Evolutionary conservation across 2,888 invertebrate genomes (phyloP).

Genomic region (Griposia aprilina): DNA sequence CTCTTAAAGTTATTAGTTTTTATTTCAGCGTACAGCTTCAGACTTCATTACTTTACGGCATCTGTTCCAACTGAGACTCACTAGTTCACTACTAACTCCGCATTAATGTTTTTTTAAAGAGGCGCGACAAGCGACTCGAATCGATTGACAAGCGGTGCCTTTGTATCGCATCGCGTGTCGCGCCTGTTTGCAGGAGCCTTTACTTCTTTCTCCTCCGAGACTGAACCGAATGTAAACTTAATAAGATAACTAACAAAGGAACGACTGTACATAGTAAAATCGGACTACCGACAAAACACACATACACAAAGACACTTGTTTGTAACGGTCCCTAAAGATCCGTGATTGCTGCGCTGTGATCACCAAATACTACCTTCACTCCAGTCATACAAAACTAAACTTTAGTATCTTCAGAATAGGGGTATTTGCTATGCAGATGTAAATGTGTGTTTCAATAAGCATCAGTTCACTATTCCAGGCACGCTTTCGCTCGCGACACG

Average conservation of each 20-base stretch:
- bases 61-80: constrained; percentile 31
- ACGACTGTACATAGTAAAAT: constrained; percentile 51
- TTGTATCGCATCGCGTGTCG: no score
- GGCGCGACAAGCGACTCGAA: no score
- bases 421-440: constrained; percentile 44
- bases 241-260: constrained; percentile 63
- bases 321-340: constrained; percentile 76
- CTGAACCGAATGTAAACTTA: constrained; percentile 57
- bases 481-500: constrained; percentile 76
- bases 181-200: no score
- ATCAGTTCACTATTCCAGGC: constrained; percentile 77
- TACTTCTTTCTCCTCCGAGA: constrained; percentile 26
- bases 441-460: constrained; percentile 73
- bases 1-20: constrained; percentile 48
- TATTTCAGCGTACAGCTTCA: constrained; percentile 19
- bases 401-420: constrained; percentile 43
- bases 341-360: constrained; percentile 73
- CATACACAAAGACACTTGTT: constrained; percentile 72
- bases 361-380: constrained; percentile 46
- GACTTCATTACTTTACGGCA: constrained; percentile 47
- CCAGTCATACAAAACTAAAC: constrained; percentile 48
- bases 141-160: no score
- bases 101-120: not conserved
- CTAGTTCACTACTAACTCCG: not conserved
- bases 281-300: constrained; percentile 56